These are phyloP conservation scores for Odontocerum albicorne DNA, from an alignment of 2,888 invertebrate genomes.

Conservation along the genomic window DNA sequence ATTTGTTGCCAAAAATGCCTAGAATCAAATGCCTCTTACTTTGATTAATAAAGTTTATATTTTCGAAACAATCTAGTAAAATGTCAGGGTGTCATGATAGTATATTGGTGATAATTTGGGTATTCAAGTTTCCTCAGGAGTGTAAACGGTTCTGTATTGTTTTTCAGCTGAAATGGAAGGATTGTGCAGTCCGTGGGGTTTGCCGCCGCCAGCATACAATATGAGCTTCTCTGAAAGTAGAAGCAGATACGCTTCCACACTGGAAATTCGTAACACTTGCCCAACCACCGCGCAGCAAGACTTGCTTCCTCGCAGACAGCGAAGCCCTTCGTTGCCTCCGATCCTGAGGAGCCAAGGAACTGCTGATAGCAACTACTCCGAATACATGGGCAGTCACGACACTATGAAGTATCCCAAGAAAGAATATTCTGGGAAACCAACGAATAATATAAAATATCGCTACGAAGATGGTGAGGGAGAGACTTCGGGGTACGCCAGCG, in stretches of 20 bases:
- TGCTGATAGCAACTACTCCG: background rate
- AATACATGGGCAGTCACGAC: background rate
- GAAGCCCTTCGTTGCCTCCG: constrained; percentile 71
- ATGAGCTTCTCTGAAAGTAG: constrained; percentile 50
- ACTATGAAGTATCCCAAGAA: background rate
- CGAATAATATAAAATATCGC: constrained; percentile 35
- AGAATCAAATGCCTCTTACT: too few relatives aligned
- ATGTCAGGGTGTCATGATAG: too few relatives aligned
- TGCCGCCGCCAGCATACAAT: constrained; percentile 56
- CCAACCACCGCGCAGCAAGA: constrained; percentile 53
- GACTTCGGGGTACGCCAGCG: constrained; percentile 83
- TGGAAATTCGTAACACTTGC: constrained; percentile 50
- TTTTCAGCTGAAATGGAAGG: constrained; percentile 79
- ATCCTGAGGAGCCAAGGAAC: constrained; percentile 49
- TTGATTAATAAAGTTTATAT: too few relatives aligned
- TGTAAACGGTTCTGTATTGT: constrained; percentile 17
- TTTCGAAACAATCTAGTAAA: too few relatives aligned
- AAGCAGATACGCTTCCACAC: constrained; percentile 54
- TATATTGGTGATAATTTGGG: too few relatives aligned
- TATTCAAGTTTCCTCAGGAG: too few relatives aligned
- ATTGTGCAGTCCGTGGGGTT: constrained; percentile 76
- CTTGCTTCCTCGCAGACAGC: constrained; percentile 47
- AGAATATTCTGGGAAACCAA: background rate
- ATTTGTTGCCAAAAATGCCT: too few relatives aligned
- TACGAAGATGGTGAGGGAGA: constrained; percentile 67